Base-by-base conservation (phyloP, 2,888 invertebrate genomes). In the Plemyria rubiginata region DNA sequence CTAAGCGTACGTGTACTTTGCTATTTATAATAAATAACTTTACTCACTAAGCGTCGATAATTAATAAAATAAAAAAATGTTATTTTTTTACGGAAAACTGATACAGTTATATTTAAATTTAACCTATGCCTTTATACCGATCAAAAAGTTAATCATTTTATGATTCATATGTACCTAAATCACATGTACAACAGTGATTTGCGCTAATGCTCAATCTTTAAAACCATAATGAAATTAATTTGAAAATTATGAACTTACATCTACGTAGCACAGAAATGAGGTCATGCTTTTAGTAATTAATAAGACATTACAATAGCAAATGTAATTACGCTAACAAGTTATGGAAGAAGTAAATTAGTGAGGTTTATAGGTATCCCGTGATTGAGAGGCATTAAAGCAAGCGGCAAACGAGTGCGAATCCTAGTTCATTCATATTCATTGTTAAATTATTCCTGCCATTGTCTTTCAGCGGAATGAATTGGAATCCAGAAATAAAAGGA, bases 391-490 rank as follows among this genome's bases (percentile, higher is more conserved):
- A 85, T 87, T 86, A 87, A 86, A 85, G 77, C 80, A 76, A 81
- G 80, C 77, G 75, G 74, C 79, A 77, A 82, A 85, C 79, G 84
- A 87, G 84, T 86, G 84, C 79, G 81, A 87, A 81, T 82, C 81
- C 82, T 79, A 74, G 75, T 82, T 85, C 86, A 88, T 90, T 89
- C 90, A 88, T 90, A 90, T 90, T 89, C 87, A 90, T 90, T 80
- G 80, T 75, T 77, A 82, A 88, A 88, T 89, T 87, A 89, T 88
- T 85, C 85, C 81, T 81, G 83, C 80, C 82, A 84, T 85, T 88
- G 85, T 87, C 84, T 87, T 85, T 81, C 72, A 76, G 76, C 72
- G 77, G 81, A 86, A 86, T 82, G 80, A 87, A 87, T 83, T 82
- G 80, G 79, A 79, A 81, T 78, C 78, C 74, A 79, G 79, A 66